A percentile compares a stretch with the other conserved stretches of the same genome.
Conservation (phyloP, 2,113 vertebrate species). For the Thalassarche chlororhynchos region DNA sequence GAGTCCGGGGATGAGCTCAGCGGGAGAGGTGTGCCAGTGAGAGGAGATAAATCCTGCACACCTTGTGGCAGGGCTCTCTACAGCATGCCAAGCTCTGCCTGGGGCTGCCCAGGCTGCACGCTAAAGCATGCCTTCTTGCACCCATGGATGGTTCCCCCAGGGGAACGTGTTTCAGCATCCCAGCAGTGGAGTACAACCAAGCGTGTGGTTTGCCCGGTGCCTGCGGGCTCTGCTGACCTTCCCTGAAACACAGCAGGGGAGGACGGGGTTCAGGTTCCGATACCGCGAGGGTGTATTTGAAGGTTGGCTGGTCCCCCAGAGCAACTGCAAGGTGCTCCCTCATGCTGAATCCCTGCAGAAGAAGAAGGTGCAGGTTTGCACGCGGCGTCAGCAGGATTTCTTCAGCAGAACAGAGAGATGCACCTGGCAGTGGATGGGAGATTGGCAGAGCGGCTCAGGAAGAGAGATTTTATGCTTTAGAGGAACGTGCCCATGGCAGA, state of each 20-base stretch:
- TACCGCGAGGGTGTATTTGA: background rate
- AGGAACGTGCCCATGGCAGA: accelerated
- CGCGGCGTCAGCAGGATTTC: background rate
- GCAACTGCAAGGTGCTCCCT: background rate
- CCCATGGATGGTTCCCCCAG: accelerated
- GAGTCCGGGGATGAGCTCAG: background rate
- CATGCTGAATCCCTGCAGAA: background rate
- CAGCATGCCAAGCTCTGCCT: background rate
- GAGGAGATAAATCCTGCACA: background rate
- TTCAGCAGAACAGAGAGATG: background rate
- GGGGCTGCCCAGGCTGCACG: background rate
- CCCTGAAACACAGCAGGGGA: background rate
- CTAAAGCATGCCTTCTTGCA: background rate
- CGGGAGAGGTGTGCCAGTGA: background rate
- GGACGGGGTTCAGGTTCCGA: background rate
- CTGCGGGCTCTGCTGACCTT: background rate
- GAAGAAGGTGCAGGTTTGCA: background rate
- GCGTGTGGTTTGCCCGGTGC: background rate
- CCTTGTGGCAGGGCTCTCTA: background rate
- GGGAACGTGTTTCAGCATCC: background rate
- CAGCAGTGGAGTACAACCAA: background rate
- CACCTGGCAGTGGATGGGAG: background rate
- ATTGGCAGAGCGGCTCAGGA: background rate
- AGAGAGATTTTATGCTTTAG: background rate
- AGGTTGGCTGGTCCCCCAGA: background rate